Evolutionary conservation across 2,113 vertebrate genomes (phyloP).

Genomic region (Myanophis thanlyinensis): DNA sequence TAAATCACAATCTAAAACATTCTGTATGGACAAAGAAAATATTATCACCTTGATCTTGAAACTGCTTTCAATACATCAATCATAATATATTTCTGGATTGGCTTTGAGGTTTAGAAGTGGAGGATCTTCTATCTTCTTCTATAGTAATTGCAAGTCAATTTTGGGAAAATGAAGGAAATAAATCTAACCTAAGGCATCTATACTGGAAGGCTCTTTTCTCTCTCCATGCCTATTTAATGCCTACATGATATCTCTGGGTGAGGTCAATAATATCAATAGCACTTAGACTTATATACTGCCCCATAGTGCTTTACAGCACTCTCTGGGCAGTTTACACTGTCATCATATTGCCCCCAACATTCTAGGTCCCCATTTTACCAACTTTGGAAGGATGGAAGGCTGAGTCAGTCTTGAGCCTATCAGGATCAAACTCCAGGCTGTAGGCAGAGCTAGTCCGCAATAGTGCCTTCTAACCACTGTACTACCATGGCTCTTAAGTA

Average conservation of each 20-base stretch:
- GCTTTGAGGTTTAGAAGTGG: background rate
- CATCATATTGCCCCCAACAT: background rate
- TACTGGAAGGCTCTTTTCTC: background rate
- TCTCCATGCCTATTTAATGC: background rate
- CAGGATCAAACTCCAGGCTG: background rate
- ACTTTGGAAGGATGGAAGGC: background rate
- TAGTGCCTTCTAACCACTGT: background rate
- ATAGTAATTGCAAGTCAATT: background rate
- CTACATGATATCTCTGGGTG: background rate
- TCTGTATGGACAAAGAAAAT: background rate
- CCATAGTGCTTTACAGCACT: background rate
- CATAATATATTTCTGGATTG: background rate
- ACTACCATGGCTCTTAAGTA: background rate
- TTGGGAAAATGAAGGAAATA: background rate
- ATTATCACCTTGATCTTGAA: background rate
- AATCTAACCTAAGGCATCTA: background rate
- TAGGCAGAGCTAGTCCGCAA: background rate
- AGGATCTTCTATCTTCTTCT: background rate
- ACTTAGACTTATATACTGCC: background rate
- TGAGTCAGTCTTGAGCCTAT: background rate
- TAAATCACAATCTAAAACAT: background rate
- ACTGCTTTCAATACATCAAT: background rate
- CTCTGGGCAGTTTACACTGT: background rate
- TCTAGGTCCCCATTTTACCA: background rate
- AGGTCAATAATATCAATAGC: background rate